Evolutionary conservation across 2,113 vertebrate genomes (phyloP), one percentile per base, ranked within the genome.

Genomic region (Xenus cinereus): DNA sequence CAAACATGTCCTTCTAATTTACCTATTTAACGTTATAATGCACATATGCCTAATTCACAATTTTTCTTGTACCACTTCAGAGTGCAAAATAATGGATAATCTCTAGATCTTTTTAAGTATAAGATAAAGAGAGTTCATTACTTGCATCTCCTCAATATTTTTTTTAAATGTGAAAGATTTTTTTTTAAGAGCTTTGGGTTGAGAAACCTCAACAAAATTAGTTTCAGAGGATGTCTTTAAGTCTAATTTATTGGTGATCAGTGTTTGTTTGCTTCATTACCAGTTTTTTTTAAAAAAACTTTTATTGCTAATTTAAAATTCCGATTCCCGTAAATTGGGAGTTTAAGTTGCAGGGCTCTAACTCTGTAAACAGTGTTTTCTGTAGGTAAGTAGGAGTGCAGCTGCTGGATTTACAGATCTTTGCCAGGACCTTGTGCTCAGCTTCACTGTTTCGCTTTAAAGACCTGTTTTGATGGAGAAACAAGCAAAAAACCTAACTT

Each of bases 131-230:
- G 28, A 32, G 59, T 33, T 22, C 3, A 67, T 76, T 62, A 16
- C 7, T 79, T 60, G 7, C 6, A 8, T 76, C 2, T 46, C 10
- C 39, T 33, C 1, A 12, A 0, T 82, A 8, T 15, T 5, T 50
- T 43, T 64, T 28, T 51, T 57, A 7, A 56, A 23, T 62, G 6
- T 1, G 5, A 6, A 51, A 35, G 10, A 3, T 1, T 67, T 66
- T 71, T 71, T 50, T 8, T 26, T 64, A 32, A 71, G 15, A 67
- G 8, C 14, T 53, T 41, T 4, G 51, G 39, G 4, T 8, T 60
- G 54, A 64, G 53, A 48, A 33, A 22, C 13, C 8, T 79, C 35
- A 64, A n/a, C 8, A 75, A 22, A 80, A 45, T 17, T 68, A 0
- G n/a, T 39, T 85, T 85, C 27, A 57, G 68, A 85, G 35, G 5